A percentile compares a stretch with the other conserved stretches of the same genome.
Evolutionary conservation across 64 coral and sea anemone genomes (phyloP).

Genomic region (Montipora capricornis): DNA sequence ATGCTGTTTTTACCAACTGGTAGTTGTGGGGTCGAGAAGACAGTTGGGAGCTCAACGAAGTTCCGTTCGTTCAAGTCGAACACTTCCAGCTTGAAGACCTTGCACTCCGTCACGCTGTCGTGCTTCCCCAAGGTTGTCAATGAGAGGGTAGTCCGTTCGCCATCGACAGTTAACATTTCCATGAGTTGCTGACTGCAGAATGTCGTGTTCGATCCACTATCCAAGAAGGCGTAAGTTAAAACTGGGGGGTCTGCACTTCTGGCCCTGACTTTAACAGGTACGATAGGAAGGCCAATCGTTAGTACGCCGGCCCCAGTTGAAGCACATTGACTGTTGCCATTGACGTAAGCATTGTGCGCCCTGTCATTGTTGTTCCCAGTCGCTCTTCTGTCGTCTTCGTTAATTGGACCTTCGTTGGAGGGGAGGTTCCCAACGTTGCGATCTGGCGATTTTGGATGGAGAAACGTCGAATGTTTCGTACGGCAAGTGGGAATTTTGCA

Average conservation of each 20-base stretch:
- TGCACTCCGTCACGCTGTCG: constrained; percentile 11
- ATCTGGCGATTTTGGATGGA: constrained; percentile 19
- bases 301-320: background rate
- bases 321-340: background rate
- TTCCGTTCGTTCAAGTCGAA: constrained; percentile 57
- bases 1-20: constrained; percentile 61
- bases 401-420: background rate
- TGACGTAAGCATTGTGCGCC: constrained; percentile 14
- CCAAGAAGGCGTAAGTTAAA: constrained; percentile 39
- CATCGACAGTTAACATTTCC: background rate
- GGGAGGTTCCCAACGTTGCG: background rate
- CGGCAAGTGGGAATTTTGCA: constrained; percentile 50
- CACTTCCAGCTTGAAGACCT: constrained; percentile 28
- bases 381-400: background rate
- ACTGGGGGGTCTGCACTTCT: background rate
- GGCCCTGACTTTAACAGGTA: constrained; percentile 50
- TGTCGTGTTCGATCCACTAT: constrained; percentile 48
- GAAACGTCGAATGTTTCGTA: constrained; percentile 60
- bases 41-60: constrained; percentile 32
- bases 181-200: constrained; percentile 57
- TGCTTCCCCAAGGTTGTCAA: constrained; percentile 49
- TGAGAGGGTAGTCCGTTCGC: background rate
- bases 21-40: constrained; percentile 70
- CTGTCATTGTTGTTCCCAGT: background rate
- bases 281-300: background rate